Evolutionary conservation across 2,797 vertebrate species (phyloP).

Genomic region (Dryobates pubescens): DNA sequence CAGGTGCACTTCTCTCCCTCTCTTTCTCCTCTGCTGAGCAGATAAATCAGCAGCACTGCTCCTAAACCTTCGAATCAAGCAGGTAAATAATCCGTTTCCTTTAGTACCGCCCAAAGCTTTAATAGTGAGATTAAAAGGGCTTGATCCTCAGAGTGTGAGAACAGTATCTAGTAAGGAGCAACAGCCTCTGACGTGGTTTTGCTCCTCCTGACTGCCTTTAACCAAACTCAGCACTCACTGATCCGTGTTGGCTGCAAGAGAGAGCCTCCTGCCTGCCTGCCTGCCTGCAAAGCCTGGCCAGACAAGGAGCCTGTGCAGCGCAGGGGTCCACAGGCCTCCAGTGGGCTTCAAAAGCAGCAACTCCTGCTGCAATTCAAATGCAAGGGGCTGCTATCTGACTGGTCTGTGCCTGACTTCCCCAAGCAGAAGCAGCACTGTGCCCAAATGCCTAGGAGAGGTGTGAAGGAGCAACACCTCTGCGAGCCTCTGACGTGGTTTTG

Average conservation of each 20-base stretch:
- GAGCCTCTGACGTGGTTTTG: background rate
- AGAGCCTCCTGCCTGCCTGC: background rate
- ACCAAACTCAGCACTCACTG: background rate
- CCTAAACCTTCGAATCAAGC: background rate
- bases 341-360: background rate
- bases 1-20: background rate
- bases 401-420: background rate
- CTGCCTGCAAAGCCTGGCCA: background rate
- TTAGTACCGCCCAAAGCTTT: background rate
- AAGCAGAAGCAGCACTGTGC: background rate
- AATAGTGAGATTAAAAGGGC: background rate
- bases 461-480: background rate
- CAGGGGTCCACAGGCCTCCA: background rate
- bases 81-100: conserved; percentile 11
- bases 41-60: background rate
- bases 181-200: background rate
- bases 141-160: conserved; percentile 17
- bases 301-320: background rate
- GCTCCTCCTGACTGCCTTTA: background rate
- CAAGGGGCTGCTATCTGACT: background rate
- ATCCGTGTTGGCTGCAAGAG: background rate
- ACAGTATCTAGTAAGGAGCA: background rate
- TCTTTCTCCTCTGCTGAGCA: background rate
- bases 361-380: background rate
- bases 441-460: background rate